Percentiles rank a stretch among this genome's conserved stretches.
Evolutionary conservation across 1,140 invertebrate genomes (phyloP).

Genomic region (Trichomalopsis sarcophagae): DNA sequence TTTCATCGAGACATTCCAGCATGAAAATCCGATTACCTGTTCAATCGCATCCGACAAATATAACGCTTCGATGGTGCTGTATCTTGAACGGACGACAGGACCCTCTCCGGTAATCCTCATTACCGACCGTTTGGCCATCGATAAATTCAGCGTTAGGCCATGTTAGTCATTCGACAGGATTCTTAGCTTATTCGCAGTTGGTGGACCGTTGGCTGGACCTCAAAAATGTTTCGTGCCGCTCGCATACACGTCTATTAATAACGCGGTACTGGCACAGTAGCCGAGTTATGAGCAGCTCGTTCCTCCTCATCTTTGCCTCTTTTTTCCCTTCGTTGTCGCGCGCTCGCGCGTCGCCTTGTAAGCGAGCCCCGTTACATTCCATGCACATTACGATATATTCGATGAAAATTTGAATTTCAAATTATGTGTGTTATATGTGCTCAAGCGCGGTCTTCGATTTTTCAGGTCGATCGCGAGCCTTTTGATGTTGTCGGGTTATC

Average conservation of each 20-base stretch:
- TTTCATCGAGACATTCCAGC: neutral
- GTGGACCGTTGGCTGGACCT: neutral
- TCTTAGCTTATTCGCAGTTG: slow-evolving; percentile 1
- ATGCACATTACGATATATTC: slow-evolving; percentile 59
- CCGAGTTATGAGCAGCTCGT: slow-evolving; percentile 51
- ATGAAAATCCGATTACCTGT: neutral
- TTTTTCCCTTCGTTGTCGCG: slow-evolving; percentile 44
- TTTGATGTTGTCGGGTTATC: slow-evolving; percentile 35
- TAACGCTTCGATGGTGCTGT: neutral
- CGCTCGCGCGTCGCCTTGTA: slow-evolving; percentile 26
- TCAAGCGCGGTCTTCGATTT: slow-evolving; percentile 52
- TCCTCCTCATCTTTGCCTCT: slow-evolving; percentile 5
- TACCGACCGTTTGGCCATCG: neutral
- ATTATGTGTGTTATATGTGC: slow-evolving; percentile 48
- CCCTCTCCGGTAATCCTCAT: neutral
- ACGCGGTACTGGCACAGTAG: slow-evolving; percentile 56
- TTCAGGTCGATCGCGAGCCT: slow-evolving; percentile 53
- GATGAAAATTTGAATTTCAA: slow-evolving; percentile 68
- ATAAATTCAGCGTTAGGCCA: neutral
- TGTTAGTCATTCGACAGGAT: neutral
- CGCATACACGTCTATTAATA: slow-evolving; percentile 51
- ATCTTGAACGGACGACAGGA: neutral
- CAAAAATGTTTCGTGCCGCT: neutral
- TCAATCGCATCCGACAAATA: neutral
- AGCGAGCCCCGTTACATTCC: slow-evolving; percentile 68